Base-by-base conservation (phyloP, 2,888 invertebrate species). In the Keiferia lycopersicella region DNA sequence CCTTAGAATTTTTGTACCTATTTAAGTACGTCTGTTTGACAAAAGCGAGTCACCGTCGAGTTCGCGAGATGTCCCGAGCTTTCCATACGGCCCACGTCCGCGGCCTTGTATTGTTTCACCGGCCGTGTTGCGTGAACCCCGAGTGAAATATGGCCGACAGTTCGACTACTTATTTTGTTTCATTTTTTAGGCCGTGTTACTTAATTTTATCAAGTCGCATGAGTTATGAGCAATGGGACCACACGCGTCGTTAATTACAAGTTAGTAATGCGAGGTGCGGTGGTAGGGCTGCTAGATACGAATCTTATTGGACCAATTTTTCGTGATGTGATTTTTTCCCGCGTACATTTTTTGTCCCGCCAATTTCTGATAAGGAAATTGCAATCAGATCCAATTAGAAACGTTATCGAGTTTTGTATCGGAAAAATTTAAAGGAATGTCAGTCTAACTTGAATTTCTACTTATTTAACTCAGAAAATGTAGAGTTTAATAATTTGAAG, bases 21-120 rank as follows among this genome's bases (percentile, higher is more conserved):
- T n/a, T n/a, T n/a, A n/a, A n/a, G n/a, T n/a, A n/a, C n/a, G n/a
- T n/a, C n/a, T 56, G 56, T 22, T 30, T 53, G 14, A 6, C n/a
- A 6, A 14, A 14, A 12, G 12, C 30, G 56, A 56, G 34, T 56
- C 38, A 39, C 8, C 26, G 41, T 59, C 34, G 34, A 56, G 58
- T 16, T 30, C 34, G 63, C 61, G 66, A 67, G 62, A 65, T 45
- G 66, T 59, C 64, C 70, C 62, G 68, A 70, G 66, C 75, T 77
- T 76, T 75, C 76, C 75, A 79, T 75, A 76, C 81, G 74, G 70
- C 77, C 81, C 81, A 77, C 78, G 77, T 77, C 77, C 66, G 77
- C 88, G 90, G 83, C 90, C 91, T 91, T 91, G 91, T 90, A 91
- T 91, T 91, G 91, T 91, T 91, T 88, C 88, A 87, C 89, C 81